Evolutionary conservation across 2,113 vertebrate species (phyloP).

Genomic region (Prunella himalayana): DNA sequence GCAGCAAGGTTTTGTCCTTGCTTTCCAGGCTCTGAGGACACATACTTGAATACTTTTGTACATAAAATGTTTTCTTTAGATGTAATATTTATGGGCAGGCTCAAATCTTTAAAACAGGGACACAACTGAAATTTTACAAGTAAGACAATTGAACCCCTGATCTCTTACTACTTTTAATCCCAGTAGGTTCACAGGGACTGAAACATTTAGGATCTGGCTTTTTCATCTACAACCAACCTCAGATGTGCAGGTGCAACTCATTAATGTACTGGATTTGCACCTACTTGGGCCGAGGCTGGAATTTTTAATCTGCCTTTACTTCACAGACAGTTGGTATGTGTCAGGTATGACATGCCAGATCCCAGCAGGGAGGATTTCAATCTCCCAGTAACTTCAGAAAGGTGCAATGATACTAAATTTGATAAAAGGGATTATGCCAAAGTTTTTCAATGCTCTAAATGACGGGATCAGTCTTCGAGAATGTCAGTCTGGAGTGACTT

Average conservation of each 20-base stretch:
- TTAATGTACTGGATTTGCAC: constrained; percentile 16
- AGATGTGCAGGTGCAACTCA: constrained; percentile 28
- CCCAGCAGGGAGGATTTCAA: neutral
- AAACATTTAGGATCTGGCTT: neutral
- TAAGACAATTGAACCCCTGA: neutral
- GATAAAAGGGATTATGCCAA: neutral
- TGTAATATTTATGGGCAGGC: neutral
- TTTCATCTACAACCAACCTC: neutral
- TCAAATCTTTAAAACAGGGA: neutral
- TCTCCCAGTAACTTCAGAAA: neutral
- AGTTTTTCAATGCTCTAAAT: neutral
- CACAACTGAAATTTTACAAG: neutral
- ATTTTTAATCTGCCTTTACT: constrained; percentile 1
- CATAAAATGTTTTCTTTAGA: neutral
- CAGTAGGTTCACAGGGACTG: neutral
- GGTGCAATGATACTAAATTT: neutral
- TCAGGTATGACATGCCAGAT: neutral
- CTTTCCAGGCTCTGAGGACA: neutral
- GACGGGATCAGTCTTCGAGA: neutral
- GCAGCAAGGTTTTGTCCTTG: neutral
- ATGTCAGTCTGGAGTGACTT: neutral
- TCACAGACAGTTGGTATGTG: neutral
- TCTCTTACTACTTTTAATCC: neutral
- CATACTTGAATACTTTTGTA: neutral
- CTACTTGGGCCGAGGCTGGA: neutral